Percentiles rank a stretch among this genome's conserved stretches.
Conservation (phyloP, 37 sponge, comb jelly and placozoan genomes). For the Beroe forskalii region DNA sequence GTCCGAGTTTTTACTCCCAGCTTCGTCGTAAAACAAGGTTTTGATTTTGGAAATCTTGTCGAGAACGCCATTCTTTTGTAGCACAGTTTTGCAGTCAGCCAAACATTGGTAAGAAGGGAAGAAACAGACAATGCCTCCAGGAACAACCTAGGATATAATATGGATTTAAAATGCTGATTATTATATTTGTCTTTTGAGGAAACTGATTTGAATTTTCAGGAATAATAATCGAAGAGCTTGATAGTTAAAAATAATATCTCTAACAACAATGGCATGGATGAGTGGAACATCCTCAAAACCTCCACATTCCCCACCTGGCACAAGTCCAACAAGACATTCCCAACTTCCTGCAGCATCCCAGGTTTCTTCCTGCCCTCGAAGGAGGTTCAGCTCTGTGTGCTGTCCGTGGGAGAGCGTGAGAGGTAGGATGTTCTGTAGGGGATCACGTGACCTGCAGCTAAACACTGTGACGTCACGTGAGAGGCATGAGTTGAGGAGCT, state of each 20-base stretch:
- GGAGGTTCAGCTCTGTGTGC: slow-evolving; percentile 78
- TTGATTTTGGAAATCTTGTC: slow-evolving; percentile 74
- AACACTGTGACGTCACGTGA: slow-evolving; percentile 78
- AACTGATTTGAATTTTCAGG: too few relatives aligned
- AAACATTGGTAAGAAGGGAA: slow-evolving; percentile 96
- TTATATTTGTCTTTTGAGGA: too few relatives aligned
- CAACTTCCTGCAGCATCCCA: slow-evolving; percentile 39
- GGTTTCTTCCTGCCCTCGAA: slow-evolving; percentile 72
- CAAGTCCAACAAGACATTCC: slow-evolving; percentile 31
- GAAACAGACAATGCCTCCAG: slow-evolving; percentile 96
- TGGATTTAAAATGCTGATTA: too few relatives aligned
- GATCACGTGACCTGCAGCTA: slow-evolving; percentile 94
- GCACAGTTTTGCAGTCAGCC: slow-evolving; percentile 70
- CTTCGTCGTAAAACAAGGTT: slow-evolving; percentile 39
- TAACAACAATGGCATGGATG: background rate
- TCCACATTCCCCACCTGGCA: too few relatives aligned
- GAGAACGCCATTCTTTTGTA: slow-evolving; percentile 74
- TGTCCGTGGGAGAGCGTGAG: slow-evolving; percentile 82
- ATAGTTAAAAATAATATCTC: too few relatives aligned
- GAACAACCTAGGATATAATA: slow-evolving; percentile 77
- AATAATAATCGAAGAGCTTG: too few relatives aligned
- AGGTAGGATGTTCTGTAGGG: slow-evolving; percentile 81
- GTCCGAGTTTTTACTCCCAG: slow-evolving; percentile 43
- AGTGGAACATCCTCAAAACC: too few relatives aligned
- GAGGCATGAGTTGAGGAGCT: slow-evolving; percentile 73